Evolutionary conservation across 1,140 invertebrate species (phyloP).

Genomic region (Lepidurus arcticus): DNA sequence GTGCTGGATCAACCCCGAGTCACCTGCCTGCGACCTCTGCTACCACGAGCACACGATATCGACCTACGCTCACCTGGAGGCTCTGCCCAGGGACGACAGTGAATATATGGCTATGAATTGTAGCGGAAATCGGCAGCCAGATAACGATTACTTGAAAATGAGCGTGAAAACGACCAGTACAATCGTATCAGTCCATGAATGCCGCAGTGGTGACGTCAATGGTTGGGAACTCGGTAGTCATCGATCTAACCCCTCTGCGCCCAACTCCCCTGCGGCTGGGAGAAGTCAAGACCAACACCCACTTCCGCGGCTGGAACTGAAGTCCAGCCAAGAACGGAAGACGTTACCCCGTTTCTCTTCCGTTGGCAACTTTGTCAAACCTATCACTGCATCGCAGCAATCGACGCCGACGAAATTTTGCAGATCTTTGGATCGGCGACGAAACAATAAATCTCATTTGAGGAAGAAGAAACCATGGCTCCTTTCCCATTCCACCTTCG

Average conservation of each 20-base stretch:
- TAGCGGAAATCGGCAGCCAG: background rate
- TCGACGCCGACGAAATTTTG: constrained; percentile 1
- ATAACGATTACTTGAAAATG: background rate
- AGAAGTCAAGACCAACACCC: background rate
- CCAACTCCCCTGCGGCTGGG: background rate
- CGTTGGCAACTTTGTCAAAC: background rate
- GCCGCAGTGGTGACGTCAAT: background rate
- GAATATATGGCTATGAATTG: background rate
- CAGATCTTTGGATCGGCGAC: background rate
- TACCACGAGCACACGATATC: background rate
- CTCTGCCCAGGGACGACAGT: background rate
- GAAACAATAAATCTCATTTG: background rate
- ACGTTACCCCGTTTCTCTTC: background rate
- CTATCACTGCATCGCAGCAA: background rate
- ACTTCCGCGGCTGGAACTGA: background rate
- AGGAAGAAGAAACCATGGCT: background rate
- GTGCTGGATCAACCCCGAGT: constrained; percentile 32
- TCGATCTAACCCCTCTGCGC: constrained; percentile 4
- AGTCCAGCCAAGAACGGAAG: background rate
- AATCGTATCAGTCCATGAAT: background rate
- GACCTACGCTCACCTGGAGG: background rate
- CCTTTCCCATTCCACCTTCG: background rate
- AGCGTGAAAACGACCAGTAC: background rate
- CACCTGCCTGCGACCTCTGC: constrained; percentile 28
- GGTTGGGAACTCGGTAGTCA: background rate